Evolutionary conservation across 2,888 invertebrate species (phyloP), one percentile per base, ranked within the genome.

Genomic region (Synergus umbraculus): DNA sequence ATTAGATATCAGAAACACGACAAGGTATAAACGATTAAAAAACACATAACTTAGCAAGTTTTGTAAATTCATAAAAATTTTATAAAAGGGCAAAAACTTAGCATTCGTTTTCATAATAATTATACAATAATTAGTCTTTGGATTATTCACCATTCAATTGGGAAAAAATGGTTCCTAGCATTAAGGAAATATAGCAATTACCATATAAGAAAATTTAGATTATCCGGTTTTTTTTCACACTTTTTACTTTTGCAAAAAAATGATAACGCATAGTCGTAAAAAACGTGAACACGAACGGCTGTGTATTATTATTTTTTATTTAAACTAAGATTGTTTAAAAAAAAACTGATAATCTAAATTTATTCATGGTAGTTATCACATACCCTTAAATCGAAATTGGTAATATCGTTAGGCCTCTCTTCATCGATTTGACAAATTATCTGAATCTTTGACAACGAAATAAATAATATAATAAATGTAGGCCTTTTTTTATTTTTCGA

Each of bases 141-240:
- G 60, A 76, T 76, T 69, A 73, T 69, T 79, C 60, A 29, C 12
- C 58, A 22, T 79, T 76, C 66, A 81, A 67, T 22, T 73, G 83
- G 37, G 37, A 15, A n/a, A 44, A 41, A 41, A 67, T 43, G 67
- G 13, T 44, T 67, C n/a, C 10, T 41, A 37, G n/a, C 44, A n/a
- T 44, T 22, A 29, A 29, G 29, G 29, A 3, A 29, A 29, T 29
- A 29, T 29, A 0, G 29, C 3, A 29, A 29, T 29, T 29, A 3
- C 29, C 29, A 29, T 29, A 29, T 29, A 29, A 29, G 29, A 29
- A 29, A 29, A 29, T 29, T 29, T 29, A 29, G 29, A 29, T 29
- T 29, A 29, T 29, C 29, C 29, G 29, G 29, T 29, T 29, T 29
- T 29, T 29, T 2, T 29, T 29, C 29, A 29, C 2, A 29, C 29